Conservation (phyloP, 1,140 invertebrate genomes). For the Meloidogyne floridensis region DNA sequence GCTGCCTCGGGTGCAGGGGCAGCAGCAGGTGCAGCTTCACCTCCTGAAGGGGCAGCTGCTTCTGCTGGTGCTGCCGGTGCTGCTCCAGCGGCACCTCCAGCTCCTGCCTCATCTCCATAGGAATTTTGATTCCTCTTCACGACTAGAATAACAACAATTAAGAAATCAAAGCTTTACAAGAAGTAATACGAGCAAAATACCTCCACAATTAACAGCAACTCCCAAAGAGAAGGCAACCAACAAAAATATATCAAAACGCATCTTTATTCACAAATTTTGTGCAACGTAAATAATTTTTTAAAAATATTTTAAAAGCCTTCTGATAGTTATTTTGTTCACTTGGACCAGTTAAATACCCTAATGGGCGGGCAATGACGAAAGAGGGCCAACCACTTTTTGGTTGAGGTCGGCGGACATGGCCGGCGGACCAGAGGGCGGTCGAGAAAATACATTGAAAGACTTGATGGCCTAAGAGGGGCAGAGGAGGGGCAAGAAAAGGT, state of each 20-base stretch:
- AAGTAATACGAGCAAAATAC: background rate
- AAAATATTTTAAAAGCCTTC: background rate
- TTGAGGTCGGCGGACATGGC: background rate
- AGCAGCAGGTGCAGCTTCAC: background rate
- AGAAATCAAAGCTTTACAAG: background rate
- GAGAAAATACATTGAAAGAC: background rate
- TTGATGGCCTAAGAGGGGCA: background rate
- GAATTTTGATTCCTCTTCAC: conserved; percentile 19
- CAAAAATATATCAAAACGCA: conserved; percentile 1
- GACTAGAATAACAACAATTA: conserved; percentile 7
- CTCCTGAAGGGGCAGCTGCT: background rate
- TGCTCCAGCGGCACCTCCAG: background rate
- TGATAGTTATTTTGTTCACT: background rate
- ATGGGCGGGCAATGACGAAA: conserved; percentile 4
- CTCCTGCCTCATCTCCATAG: conserved; percentile 21
- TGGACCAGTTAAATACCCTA: background rate
- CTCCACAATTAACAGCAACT: background rate
- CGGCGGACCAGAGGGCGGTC: background rate
- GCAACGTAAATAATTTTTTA: background rate
- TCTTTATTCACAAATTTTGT: background rate
- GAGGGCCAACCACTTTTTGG: background rate
- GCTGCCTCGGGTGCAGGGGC: conserved; percentile 3
- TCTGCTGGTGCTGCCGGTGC: conserved; percentile 14
- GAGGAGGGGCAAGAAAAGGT: background rate
- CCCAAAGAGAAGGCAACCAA: background rate